These are phyloP conservation scores for Nomada hirtipes DNA, from an alignment of 2,888 invertebrate genomes.

Conservation along the genomic window DNA sequence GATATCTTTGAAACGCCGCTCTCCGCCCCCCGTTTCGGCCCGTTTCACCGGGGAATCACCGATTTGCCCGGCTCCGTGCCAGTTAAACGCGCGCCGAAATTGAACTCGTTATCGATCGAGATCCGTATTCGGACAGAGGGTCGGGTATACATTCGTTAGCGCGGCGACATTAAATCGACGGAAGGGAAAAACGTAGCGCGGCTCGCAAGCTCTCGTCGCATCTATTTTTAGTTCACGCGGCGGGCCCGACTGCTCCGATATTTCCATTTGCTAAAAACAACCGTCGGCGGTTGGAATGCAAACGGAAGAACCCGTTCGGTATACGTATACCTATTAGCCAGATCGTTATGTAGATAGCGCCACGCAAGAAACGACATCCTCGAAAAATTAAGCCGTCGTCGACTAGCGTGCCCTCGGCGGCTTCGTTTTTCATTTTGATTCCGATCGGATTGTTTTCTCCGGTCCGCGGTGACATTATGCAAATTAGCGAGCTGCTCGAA, in stretches of 20 bases:
- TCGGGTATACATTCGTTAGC: neutral
- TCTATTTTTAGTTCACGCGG: conserved; percentile 14
- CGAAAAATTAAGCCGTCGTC: conserved; percentile 28
- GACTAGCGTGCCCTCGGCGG: conserved; percentile 11
- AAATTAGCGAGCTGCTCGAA: conserved; percentile 23
- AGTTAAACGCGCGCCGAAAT: neutral
- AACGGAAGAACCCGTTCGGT: neutral
- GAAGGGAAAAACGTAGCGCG: neutral
- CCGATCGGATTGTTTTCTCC: conserved; percentile 14
- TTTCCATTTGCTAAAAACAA: conserved; percentile 67
- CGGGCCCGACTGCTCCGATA: conserved; percentile 46
- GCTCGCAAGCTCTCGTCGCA: neutral
- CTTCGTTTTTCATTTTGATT: conserved; percentile 6
- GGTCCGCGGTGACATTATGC: conserved; percentile 35
- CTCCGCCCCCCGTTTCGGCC: neutral
- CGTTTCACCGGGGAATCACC: no score
- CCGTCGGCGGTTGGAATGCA: neutral
- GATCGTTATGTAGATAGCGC: conserved; percentile 55
- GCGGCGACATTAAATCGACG: no score
- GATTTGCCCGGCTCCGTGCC: no score
- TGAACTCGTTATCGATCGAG: conserved; percentile 21
- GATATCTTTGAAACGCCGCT: conserved; percentile 10
- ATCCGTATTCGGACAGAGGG: neutral
- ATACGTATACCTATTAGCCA: conserved; percentile 65
- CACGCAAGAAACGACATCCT: conserved; percentile 25